A percentile compares a stretch with the other conserved stretches of the same genome.
Conservation (phyloP, 2,888 invertebrate genomes). For the Eurois occulta region DNA sequence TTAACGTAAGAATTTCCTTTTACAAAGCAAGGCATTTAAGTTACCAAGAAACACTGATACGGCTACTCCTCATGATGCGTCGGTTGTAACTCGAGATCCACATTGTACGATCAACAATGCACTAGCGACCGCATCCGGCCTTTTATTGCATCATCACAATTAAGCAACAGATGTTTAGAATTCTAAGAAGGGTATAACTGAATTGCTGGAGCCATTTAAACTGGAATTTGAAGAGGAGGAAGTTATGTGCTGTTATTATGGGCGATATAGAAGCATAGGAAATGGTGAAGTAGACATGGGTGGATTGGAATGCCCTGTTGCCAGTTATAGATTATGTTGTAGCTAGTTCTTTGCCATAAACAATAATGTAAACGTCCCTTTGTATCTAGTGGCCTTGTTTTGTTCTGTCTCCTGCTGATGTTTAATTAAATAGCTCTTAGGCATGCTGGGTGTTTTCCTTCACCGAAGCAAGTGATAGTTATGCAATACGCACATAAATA, state of each 20-base stretch:
- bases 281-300: not conserved
- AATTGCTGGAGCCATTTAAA: not conserved
- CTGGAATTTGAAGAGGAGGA: not conserved
- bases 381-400: no score
- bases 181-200: slow-evolving; percentile 36
- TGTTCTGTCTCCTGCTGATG: no score
- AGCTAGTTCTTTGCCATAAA: no score
- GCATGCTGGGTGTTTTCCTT: no score
- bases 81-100: slow-evolving; percentile 40
- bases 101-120: slow-evolving; percentile 35
- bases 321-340: not conserved
- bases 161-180: slow-evolving; percentile 14
- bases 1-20: not conserved
- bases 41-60: slow-evolving; percentile 18
- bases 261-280: not conserved
- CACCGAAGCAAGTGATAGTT: no score
- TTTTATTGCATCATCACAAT: slow-evolving; percentile 34
- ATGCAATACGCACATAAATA: no score
- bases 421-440: no score
- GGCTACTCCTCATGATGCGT: not conserved
- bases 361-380: no score
- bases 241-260: not conserved
- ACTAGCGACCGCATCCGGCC: slow-evolving; percentile 40
- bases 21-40: not conserved
- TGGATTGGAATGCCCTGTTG: not conserved